A percentile compares a stretch with the other conserved stretches of the same genome.
Conservation (phyloP, 2,888 invertebrate genomes). For the Trachelus stipa region DNA sequence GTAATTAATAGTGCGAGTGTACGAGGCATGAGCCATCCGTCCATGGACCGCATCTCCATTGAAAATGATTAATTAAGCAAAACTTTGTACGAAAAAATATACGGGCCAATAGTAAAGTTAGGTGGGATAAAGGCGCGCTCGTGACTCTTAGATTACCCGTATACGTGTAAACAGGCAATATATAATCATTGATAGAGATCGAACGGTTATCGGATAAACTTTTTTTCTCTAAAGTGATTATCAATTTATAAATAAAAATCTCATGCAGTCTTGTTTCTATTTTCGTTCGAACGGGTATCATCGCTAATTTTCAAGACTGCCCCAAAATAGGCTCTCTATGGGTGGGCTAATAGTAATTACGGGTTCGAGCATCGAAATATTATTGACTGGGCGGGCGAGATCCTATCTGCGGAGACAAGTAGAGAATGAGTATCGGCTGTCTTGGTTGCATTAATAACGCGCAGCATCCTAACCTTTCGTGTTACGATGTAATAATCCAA, state of each 20-base stretch:
- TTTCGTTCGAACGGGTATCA: constrained; percentile 33
- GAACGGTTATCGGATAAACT: neutral
- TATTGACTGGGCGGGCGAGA: constrained; percentile 62
- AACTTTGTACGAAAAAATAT: constrained; percentile 38
- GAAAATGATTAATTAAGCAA: constrained; percentile 45
- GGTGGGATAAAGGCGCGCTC: constrained; percentile 18
- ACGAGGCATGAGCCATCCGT: constrained; percentile 38
- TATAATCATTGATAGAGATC: neutral
- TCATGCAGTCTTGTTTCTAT: constrained; percentile 15
- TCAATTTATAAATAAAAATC: neutral
- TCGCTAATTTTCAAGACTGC: neutral
- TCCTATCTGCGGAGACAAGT: constrained; percentile 49
- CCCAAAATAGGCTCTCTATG: constrained; percentile 44
- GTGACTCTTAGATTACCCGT: constrained; percentile 13
- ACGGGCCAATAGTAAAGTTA: constrained; percentile 34
- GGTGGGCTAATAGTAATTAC: constrained; percentile 62
- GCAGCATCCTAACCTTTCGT: constrained; percentile 7
- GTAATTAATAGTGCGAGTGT: constrained; percentile 48
- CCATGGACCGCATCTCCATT: constrained; percentile 37
- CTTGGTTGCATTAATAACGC: constrained; percentile 50
- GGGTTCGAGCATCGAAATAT: constrained; percentile 54
- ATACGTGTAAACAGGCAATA: neutral
- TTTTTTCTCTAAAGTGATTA: neutral
- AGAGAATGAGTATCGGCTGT: constrained; percentile 43
- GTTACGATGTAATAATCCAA: constrained; percentile 33